A percentile compares a stretch with the other conserved stretches of the same genome.
Conservation (phyloP, 2,888 invertebrate species). For the Agonopterix heracliana region DNA sequence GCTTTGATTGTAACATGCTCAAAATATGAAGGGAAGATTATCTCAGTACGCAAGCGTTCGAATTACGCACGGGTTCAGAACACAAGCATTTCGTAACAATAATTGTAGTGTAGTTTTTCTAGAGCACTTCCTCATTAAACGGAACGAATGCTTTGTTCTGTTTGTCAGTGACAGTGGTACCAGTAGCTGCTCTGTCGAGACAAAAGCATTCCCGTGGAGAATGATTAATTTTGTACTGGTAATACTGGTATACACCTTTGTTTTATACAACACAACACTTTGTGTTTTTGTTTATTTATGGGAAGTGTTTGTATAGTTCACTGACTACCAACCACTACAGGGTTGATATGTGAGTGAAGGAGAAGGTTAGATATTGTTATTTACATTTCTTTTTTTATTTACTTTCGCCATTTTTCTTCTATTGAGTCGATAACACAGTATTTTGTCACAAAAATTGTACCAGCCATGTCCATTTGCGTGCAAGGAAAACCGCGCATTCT, state of each 20-base stretch:
- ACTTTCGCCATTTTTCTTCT: too few species aligned
- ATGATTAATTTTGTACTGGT: not conserved
- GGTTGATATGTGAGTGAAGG: too few species aligned
- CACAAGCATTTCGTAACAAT: constrained; percentile 49
- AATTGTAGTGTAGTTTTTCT: constrained; percentile 59
- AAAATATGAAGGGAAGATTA: constrained; percentile 26
- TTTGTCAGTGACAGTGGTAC: constrained; percentile 22
- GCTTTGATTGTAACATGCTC: constrained; percentile 9
- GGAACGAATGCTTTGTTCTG: constrained; percentile 39
- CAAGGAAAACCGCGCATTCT: not conserved
- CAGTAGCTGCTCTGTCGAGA: constrained; percentile 20
- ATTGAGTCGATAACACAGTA: too few species aligned
- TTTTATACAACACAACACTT: too few species aligned
- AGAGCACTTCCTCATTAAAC: constrained; percentile 72
- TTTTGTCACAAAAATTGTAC: too few species aligned
- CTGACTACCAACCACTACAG: too few species aligned
- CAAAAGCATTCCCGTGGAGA: constrained; percentile 30
- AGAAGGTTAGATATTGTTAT: too few species aligned
- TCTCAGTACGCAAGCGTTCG: constrained; percentile 31
- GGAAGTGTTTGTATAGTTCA: too few species aligned
- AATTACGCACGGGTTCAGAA: constrained; percentile 32
- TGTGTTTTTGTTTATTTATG: too few species aligned
- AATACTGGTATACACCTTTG: too few species aligned
- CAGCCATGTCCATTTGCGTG: too few species aligned
- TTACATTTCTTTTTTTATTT: too few species aligned